phyloP scores from a whole-genome alignment of 2,113 vertebrate species.

The Hydrolagus affinis region DNA sequence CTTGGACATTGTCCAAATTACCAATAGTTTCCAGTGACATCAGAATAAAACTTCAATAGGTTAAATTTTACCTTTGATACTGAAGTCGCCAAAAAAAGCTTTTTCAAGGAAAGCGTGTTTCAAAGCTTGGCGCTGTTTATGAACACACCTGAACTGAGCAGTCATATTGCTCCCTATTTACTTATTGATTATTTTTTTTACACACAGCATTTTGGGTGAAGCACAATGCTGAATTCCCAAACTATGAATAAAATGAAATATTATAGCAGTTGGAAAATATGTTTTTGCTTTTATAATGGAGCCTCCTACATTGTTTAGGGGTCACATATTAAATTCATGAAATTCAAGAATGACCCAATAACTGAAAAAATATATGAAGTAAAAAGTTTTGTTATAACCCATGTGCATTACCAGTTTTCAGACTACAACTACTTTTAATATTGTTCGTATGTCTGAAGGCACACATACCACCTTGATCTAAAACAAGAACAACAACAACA shows the following conservation, averaged over 20 bases:
- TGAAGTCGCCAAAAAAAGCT: neutral
- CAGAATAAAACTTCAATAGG: neutral
- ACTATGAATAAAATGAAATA: neutral
- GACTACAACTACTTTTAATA: too few species aligned
- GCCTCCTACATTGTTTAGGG: neutral
- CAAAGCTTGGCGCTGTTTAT: neutral
- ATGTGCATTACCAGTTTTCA: neutral
- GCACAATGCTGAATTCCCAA: neutral
- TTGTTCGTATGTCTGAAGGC: too few species aligned
- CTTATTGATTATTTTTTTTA: neutral
- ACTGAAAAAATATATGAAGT: neutral
- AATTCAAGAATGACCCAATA: neutral
- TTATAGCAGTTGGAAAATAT: neutral
- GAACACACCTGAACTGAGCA: neutral
- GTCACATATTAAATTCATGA: neutral
- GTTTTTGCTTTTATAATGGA: neutral
- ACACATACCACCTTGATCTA: too few species aligned
- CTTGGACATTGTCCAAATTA: constrained; percentile 6
- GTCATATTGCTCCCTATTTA: neutral
- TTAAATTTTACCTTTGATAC: neutral
- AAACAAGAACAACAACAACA: too few species aligned
- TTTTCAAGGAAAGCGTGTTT: neutral
- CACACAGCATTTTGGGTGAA: neutral
- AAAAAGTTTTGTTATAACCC: neutral
- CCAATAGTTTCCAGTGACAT: neutral